phyloP scores from a whole-genome alignment of 2,888 invertebrate genomes.

The Graphium colonna region DNA sequence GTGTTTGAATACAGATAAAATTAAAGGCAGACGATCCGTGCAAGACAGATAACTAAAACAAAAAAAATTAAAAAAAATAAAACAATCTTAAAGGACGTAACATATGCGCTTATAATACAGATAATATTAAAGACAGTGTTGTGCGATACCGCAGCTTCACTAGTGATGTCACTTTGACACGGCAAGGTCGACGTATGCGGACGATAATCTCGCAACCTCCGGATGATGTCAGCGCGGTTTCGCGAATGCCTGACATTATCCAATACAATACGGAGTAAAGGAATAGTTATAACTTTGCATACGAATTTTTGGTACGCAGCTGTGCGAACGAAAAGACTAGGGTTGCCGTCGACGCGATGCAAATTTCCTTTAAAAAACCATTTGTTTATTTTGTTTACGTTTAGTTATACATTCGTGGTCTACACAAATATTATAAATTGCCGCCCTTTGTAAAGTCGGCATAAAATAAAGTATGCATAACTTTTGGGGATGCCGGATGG shows the following conservation, averaged over 20 bases:
- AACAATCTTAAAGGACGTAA: background rate
- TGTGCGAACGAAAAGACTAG: background rate
- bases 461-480: too few species aligned
- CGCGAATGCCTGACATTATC: constrained; percentile 40
- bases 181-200: constrained; percentile 57
- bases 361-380: too few species aligned
- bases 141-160: constrained; percentile 33
- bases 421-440: too few species aligned
- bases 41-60: too few species aligned
- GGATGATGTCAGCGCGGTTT: constrained; percentile 57
- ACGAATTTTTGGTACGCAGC: constrained; percentile 11
- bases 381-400: too few species aligned
- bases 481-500: too few species aligned
- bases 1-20: too few species aligned
- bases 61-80: too few species aligned
- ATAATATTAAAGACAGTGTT: constrained; percentile 26
- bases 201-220: constrained; percentile 64
- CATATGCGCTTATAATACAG: background rate
- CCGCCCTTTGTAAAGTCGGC: too few species aligned
- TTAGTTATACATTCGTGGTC: too few species aligned
- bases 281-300: constrained; percentile 16
- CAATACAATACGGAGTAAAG: constrained; percentile 27
- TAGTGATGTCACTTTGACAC: constrained; percentile 67
- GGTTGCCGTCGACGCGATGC: too few species aligned
- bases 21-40: too few species aligned